Conservation (phyloP, 2,797 vertebrate genomes). For the Euthynnus affinis region DNA sequence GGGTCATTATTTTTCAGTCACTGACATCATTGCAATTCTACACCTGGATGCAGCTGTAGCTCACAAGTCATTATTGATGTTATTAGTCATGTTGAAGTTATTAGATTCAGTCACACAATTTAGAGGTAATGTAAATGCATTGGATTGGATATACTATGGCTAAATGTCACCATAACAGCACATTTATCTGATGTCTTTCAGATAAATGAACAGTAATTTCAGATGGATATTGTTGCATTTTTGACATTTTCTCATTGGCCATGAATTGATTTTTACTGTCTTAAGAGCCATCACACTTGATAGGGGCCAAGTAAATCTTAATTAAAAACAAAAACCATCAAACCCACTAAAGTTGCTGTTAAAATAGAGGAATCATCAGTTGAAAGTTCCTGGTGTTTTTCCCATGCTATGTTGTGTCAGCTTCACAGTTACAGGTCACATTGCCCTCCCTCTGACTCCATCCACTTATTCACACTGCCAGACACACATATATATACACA, state of each 20-base stretch:
- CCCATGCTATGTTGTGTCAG: conserved; percentile 29
- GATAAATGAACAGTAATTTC: conserved; percentile 13
- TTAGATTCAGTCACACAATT: conserved; percentile 4
- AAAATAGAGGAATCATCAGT: neutral
- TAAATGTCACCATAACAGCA: conserved; percentile 11
- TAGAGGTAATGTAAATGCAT: conserved; percentile 25
- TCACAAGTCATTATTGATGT: conserved; percentile 31
- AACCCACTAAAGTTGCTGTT: neutral
- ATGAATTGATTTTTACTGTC: conserved; percentile 14
- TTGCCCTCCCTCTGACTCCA: conserved; percentile 44
- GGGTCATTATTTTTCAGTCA: conserved; percentile 8
- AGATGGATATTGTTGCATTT: conserved; percentile 15
- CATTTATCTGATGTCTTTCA: conserved; percentile 17
- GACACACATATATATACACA: conserved; percentile 24
- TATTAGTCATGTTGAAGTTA: neutral
- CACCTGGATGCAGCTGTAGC: conserved; percentile 15
- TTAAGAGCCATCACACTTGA: conserved; percentile 2
- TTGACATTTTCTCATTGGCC: neutral
- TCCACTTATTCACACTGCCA: conserved; percentile 23
- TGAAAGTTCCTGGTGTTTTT: conserved; percentile 24
- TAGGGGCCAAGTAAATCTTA: conserved; percentile 17
- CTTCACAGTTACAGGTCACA: conserved; percentile 32
- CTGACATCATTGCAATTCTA: conserved; percentile 19
- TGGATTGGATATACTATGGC: neutral
- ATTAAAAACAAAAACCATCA: conserved; percentile 27